Conservation (phyloP, 2,888 invertebrate genomes). For the Fissipunctia ypsillon region DNA sequence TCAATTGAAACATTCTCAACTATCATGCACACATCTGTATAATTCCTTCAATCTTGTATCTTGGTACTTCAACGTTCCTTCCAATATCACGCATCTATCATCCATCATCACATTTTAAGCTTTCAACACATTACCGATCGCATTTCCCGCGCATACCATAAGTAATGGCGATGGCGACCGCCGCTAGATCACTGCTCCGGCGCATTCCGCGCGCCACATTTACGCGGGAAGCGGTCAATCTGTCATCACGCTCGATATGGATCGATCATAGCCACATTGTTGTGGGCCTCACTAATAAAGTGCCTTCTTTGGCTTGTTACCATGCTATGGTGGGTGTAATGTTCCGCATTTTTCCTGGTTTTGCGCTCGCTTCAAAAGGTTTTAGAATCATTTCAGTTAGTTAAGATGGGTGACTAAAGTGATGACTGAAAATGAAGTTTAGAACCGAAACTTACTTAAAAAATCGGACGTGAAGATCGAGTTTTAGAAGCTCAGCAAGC, state of each 20-base stretch:
- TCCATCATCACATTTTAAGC: constrained; percentile 72
- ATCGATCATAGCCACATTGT: constrained; percentile 74
- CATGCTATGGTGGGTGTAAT: constrained; percentile 33
- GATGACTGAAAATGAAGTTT: not conserved
- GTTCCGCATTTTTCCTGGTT: constrained; percentile 43
- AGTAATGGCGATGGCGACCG: constrained; percentile 74
- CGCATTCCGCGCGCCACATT: constrained; percentile 64
- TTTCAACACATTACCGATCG: constrained; percentile 77
- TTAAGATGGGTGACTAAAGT: not conserved
- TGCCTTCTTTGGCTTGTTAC: constrained; percentile 43
- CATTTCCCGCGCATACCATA: constrained; percentile 77
- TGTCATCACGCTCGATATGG: constrained; percentile 75
- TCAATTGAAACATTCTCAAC: constrained; percentile 35
- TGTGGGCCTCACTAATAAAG: constrained; percentile 63
- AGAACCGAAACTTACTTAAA: not conserved
- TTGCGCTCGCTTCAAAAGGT: constrained; percentile 1
- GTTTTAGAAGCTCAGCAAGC: not conserved
- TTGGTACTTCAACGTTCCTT: constrained; percentile 38
- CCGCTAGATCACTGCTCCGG: constrained; percentile 73
- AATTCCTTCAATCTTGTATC: constrained; percentile 46
- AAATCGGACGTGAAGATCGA: not conserved
- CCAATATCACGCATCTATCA: constrained; percentile 61
- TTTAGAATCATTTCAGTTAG: not conserved
- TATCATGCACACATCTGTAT: constrained; percentile 41
- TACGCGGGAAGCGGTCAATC: constrained; percentile 74